phyloP scores from a whole-genome alignment of 2,888 invertebrate species.

The Hipparchia semele region DNA sequence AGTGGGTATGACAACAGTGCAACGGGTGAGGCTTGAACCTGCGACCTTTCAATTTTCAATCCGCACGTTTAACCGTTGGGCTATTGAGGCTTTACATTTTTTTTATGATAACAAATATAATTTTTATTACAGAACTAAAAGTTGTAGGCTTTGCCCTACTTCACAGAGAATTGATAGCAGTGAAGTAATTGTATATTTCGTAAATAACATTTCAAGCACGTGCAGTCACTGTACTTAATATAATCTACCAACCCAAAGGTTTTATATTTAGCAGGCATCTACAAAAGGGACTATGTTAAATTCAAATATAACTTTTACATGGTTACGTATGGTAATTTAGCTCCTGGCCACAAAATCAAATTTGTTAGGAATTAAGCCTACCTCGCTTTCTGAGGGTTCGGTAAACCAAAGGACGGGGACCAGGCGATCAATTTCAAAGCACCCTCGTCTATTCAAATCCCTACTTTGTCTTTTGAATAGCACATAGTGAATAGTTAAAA shows the following conservation, averaged over 20 bases:
- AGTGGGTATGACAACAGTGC: too few relatives aligned
- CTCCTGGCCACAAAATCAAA: slow-evolving; percentile 63
- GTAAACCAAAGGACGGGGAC: slow-evolving; percentile 77
- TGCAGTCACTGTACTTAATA: background rate
- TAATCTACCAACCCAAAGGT: slow-evolving; percentile 6
- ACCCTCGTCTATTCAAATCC: slow-evolving; percentile 79
- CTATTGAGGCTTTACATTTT: too few relatives aligned
- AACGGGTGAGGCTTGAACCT: too few relatives aligned
- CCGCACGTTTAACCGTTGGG: too few relatives aligned
- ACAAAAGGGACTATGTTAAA: slow-evolving; percentile 8
- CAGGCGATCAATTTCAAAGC: slow-evolving; percentile 79
- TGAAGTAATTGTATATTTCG: background rate
- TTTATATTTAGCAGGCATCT: slow-evolving; percentile 6
- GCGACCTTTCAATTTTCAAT: too few relatives aligned
- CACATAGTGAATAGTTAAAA: slow-evolving; percentile 55
- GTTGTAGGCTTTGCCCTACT: background rate
- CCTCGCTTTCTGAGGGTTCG: slow-evolving; percentile 63
- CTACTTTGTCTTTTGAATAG: slow-evolving; percentile 78
- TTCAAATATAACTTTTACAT: slow-evolving; percentile 14
- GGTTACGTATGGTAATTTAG: slow-evolving; percentile 27
- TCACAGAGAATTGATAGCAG: background rate
- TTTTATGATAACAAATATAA: background rate
- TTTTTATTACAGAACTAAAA: background rate
- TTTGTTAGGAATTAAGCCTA: slow-evolving; percentile 74
- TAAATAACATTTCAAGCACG: slow-evolving; percentile 4